Evolutionary conservation across 2,797 vertebrate genomes (phyloP), one percentile per base, ranked within the genome.

Genomic region (Gastrophryne carolinensis): DNA sequence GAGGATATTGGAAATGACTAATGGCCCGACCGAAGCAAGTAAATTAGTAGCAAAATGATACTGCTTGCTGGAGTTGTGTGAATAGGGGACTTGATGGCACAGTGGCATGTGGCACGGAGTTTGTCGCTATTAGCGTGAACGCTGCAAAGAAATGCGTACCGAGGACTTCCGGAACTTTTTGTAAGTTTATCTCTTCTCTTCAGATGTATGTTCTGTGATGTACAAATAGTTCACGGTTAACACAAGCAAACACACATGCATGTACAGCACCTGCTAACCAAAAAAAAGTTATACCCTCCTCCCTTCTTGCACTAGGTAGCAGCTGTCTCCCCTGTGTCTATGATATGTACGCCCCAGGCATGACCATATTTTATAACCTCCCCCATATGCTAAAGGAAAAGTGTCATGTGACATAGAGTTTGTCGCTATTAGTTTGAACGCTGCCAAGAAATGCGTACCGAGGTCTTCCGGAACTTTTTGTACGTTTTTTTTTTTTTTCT

Each of bases 1-100:
- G 90, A 92, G 89, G 84, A 89, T 88, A 89, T 89, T 89, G 90
- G 86, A 88, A 90, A 92, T 90, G 90, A 91, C 87, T 92, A 91
- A 91, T 91, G 91, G 87, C 86, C 87, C 90, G 91, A 91, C 87
- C 86, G 86, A 88, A 90, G 86, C 5, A 35, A 91, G 86, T 85
- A 91, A 90, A 91, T 90, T 89, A 90, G 86, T 90, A 90, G 87
- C 91, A 89, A 91, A 91, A 90, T 90, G 83, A 90, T 91, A 88
- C 85, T 86, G 90, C 91, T 92, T 91, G 88, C 87, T 78, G 82
- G 79, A 87, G 86, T 91, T 82, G 81, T 83, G 76, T 72, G 86
- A 88, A 84, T 62, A 78, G 78, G 89, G 87, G 87, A 88, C 80
- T 63, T 60, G 61, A 86, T 84, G 82, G 83, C 88, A 89, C 90